These are phyloP conservation scores for Oryctes rhinoceros DNA, from an alignment of 1,140 invertebrate genomes.

Conservation along the genomic window DNA sequence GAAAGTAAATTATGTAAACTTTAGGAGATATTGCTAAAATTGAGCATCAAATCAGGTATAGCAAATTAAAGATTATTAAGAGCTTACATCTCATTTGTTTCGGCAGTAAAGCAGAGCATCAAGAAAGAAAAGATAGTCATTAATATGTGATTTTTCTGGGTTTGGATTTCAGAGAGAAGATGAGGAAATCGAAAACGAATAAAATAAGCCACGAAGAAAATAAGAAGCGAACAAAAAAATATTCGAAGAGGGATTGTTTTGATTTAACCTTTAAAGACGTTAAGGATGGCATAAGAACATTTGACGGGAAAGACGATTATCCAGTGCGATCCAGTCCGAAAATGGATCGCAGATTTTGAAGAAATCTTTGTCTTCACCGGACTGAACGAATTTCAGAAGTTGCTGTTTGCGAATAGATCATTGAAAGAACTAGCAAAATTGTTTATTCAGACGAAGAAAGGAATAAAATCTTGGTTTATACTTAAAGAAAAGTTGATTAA, in stretches of 20 bases:
- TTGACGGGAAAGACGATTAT: slow-evolving; percentile 47
- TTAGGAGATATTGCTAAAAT: no score
- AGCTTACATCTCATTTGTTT: no score
- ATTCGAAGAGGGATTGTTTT: no score
- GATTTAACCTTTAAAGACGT: slow-evolving; percentile 48
- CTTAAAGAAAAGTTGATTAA: slow-evolving; percentile 25
- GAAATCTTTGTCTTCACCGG: slow-evolving; percentile 39
- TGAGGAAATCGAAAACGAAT: no score
- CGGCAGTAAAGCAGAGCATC: no score
- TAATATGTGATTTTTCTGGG: neutral
- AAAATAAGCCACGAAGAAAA: no score
- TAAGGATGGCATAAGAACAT: slow-evolving; percentile 48
- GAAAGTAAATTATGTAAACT: no score
- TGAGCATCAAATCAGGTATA: no score
- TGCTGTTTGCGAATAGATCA: slow-evolving; percentile 51
- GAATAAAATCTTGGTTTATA: slow-evolving; percentile 48
- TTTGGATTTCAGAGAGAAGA: neutral
- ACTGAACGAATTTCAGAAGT: slow-evolving; percentile 53
- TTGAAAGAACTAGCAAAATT: slow-evolving; percentile 49
- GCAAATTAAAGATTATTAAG: no score
- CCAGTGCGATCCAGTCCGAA: slow-evolving; percentile 44
- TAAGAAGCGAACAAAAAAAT: no score
- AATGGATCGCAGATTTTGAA: slow-evolving; percentile 53
- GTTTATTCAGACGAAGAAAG: slow-evolving; percentile 45
- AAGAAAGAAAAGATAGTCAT: no score